A percentile compares a stretch with the other conserved stretches of the same genome.
phyloP scores from a whole-genome alignment of 2,797 vertebrate genomes.

The Myotis findleyi region DNA sequence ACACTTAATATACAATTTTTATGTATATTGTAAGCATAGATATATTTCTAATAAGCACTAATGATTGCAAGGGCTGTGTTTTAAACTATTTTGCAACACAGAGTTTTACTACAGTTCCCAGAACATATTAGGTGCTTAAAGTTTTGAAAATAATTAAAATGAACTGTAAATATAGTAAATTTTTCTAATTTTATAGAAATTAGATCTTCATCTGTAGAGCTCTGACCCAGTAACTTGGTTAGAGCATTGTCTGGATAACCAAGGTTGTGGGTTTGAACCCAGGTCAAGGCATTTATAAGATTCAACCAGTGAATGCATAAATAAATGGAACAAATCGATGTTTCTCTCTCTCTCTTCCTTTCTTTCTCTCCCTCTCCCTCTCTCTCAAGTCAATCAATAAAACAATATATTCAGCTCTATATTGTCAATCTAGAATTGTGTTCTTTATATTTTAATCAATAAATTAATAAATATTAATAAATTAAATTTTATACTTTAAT shows the following conservation, averaged over 20 bases:
- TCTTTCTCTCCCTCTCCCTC: too few species aligned
- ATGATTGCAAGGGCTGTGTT: neutral
- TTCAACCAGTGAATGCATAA: neutral
- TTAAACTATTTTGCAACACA: neutral
- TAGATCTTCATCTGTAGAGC: neutral
- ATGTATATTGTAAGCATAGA: neutral
- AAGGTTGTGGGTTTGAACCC: neutral
- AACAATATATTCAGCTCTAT: neutral
- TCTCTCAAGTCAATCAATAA: too few species aligned
- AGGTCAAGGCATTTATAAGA: neutral
- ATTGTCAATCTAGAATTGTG: neutral
- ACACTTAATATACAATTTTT: neutral
- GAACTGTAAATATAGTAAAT: neutral
- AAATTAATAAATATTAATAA: neutral
- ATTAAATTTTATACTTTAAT: constrained; percentile 9
- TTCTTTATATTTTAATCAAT: neutral
- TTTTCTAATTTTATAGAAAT: neutral
- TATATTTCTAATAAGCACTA: neutral
- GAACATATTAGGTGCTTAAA: neutral
- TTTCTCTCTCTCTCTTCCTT: neutral
- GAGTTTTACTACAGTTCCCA: neutral
- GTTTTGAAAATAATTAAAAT: neutral
- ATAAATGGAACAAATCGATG: neutral
- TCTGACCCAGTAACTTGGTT: neutral
- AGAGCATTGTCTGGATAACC: neutral